These are phyloP conservation scores for Chrysochloris asiatica DNA, from an alignment of 2,113 vertebrate species.

Conservation along the genomic window DNA sequence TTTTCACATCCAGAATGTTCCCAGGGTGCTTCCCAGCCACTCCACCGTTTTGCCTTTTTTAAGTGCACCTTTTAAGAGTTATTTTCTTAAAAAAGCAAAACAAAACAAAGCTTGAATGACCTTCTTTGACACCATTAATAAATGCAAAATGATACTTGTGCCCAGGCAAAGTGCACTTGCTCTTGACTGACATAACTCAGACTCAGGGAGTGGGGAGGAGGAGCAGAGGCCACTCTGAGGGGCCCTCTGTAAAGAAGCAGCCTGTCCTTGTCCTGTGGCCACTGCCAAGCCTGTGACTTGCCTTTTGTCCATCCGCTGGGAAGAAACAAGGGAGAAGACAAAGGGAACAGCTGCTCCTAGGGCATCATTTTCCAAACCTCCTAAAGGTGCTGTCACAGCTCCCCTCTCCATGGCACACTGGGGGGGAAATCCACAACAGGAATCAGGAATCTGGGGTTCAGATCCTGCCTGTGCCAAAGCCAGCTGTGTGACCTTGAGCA, in stretches of 20 bases:
- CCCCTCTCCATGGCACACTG: neutral
- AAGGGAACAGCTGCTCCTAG: neutral
- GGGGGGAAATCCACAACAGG: neutral
- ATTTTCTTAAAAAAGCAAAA: constrained; percentile 18
- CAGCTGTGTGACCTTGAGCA: neutral
- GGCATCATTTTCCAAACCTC: neutral
- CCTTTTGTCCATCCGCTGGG: neutral
- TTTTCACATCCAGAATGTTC: constrained; percentile 43
- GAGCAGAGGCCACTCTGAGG: neutral
- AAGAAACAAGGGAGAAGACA: neutral
- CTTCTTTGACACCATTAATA: constrained; percentile 35
- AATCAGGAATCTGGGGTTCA: neutral
- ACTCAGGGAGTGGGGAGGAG: neutral
- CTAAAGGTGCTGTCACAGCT: neutral
- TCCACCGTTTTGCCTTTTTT: neutral
- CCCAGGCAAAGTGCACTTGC: neutral
- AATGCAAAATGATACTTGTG: constrained; percentile 40
- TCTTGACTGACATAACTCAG: neutral
- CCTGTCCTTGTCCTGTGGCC: neutral
- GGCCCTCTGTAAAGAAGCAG: neutral
- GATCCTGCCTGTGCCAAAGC: neutral
- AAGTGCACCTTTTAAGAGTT: neutral
- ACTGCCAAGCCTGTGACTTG: neutral
- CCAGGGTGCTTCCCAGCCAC: neutral
- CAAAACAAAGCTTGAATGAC: neutral